A percentile compares a stretch with the other conserved stretches of the same genome.
phyloP scores from a whole-genome alignment of 2,797 vertebrate genomes.

The Ctenopoma multispine region DNA sequence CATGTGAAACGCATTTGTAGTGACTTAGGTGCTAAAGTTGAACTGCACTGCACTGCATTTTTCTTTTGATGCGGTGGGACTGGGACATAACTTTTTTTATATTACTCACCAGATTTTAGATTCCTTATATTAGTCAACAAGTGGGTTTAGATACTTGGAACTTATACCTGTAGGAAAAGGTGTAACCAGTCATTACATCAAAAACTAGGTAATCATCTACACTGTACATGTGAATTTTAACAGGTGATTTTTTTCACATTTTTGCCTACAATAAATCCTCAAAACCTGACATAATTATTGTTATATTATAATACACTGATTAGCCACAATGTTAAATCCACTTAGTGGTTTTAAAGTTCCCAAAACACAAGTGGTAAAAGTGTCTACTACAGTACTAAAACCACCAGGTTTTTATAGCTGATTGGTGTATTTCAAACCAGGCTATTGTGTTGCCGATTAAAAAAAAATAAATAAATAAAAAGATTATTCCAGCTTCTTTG shows the following conservation, averaged over 20 bases:
- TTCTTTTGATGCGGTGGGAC: neutral
- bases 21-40: neutral
- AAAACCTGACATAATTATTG: neutral
- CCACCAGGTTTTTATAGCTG: no score
- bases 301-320: no score
- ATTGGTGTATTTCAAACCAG: no score
- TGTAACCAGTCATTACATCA: neutral
- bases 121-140: constrained; percentile 8
- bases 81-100: neutral
- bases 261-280: neutral
- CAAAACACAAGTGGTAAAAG: no score
- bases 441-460: no score
- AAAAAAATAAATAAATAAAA: no score
- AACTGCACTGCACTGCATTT: neutral
- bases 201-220: neutral
- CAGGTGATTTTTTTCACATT: neutral
- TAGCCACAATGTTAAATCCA: no score
- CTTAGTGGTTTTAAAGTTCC: no score
- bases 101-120: constrained; percentile 16
- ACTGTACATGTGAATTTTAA: neutral
- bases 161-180: neutral
- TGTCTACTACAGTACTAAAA: no score
- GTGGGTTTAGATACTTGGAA: neutral
- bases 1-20: constrained; percentile 17
- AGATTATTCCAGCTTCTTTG: neutral